These are phyloP conservation scores for Benthosema pterotum DNA, from an alignment of 2,797 vertebrate species.

Conservation along the genomic window DNA sequence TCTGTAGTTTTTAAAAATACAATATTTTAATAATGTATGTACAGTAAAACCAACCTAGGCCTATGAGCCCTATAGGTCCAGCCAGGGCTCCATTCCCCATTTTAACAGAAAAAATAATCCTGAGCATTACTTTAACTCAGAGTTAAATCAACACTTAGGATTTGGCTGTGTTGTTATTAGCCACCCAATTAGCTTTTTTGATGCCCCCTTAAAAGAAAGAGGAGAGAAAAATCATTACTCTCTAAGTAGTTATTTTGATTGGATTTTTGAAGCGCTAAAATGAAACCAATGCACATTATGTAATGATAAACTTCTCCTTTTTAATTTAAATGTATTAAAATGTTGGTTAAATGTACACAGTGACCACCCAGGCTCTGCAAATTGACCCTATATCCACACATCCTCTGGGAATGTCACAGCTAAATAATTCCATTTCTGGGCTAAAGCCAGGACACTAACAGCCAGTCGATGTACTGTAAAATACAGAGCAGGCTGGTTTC, in stretches of 20 bases:
- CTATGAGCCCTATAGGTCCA: too few relatives aligned
- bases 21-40: too few relatives aligned
- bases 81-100: too few relatives aligned
- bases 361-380: slow-evolving; percentile 2
- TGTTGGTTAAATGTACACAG: background rate
- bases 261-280: slow-evolving; percentile 27
- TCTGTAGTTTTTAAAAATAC: too few relatives aligned
- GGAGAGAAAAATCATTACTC: background rate
- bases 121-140: too few relatives aligned
- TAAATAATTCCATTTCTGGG: background rate
- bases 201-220: too few relatives aligned
- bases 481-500: background rate
- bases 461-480: background rate
- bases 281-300: slow-evolving; percentile 10
- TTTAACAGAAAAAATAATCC: too few relatives aligned
- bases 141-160: too few relatives aligned
- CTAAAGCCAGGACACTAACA: background rate
- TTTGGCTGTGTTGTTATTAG: background rate
- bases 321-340: background rate
- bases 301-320: background rate
- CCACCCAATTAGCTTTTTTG: slow-evolving; percentile 21
- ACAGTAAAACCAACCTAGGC: too few relatives aligned
- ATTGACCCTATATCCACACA: background rate
- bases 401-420: slow-evolving; percentile 6
- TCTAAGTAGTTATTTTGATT: slow-evolving; percentile 11